These are phyloP conservation scores for Eulemur rubriventer DNA, from an alignment of 2,797 vertebrate genomes.

Conservation along the genomic window DNA sequence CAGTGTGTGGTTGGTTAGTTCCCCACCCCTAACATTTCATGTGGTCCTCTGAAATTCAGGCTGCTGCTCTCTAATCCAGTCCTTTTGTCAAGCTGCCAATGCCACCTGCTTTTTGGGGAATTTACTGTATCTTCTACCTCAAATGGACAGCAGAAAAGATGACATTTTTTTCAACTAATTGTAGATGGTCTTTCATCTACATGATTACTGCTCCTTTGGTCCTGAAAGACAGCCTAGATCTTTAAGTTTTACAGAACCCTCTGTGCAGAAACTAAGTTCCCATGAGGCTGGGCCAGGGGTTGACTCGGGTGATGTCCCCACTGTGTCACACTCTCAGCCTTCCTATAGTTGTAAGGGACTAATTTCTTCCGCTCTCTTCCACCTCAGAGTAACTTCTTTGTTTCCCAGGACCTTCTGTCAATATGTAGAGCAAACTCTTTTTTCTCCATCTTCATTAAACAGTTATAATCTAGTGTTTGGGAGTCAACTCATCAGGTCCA, in stretches of 20 bases:
- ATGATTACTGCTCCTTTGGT: background rate
- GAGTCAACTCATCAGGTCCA: background rate
- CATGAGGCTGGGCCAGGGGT: background rate
- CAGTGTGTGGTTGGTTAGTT: background rate
- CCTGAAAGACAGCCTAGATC: background rate
- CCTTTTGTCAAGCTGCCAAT: background rate
- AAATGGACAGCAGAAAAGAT: background rate
- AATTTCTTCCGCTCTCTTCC: background rate
- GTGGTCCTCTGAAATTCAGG: background rate
- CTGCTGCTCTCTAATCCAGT: background rate
- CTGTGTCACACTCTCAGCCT: background rate
- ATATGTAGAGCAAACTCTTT: background rate
- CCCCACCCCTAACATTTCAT: background rate
- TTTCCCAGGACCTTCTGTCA: background rate
- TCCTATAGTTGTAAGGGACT: background rate
- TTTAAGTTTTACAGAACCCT: background rate
- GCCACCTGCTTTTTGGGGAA: background rate
- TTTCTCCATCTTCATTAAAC: background rate
- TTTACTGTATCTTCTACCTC: background rate
- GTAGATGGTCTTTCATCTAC: background rate
- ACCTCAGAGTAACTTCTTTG: background rate
- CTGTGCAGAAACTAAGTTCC: background rate
- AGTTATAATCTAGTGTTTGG: background rate
- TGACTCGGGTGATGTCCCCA: background rate
- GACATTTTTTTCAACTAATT: background rate